Evolutionary conservation across 2,113 vertebrate genomes (phyloP).

Genomic region (Geococcyx californianus): DNA sequence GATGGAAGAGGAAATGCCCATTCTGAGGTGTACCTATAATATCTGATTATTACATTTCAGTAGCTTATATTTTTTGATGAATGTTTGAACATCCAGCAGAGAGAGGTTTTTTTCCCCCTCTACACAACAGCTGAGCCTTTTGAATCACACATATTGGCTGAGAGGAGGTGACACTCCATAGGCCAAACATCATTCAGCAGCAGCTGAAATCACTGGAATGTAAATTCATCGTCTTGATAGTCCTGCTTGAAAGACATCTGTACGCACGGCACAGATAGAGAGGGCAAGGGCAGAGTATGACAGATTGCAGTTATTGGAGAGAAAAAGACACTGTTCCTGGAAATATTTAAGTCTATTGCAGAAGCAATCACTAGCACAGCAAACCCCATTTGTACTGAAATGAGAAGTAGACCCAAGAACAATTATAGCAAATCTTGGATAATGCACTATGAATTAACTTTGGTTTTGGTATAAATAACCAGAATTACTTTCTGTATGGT

Average conservation of each 20-base stretch:
- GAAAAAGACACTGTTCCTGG: not conserved
- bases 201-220: slow-evolving; percentile 5
- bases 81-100: slow-evolving; percentile 4
- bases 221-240: slow-evolving; percentile 11
- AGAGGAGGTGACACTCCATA: slow-evolving; percentile 2
- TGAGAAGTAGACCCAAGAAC: not conserved
- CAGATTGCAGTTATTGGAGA: not conserved
- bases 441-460: not conserved
- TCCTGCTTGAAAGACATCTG: slow-evolving; percentile 40
- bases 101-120: not conserved
- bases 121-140: slow-evolving; percentile 15
- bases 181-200: slow-evolving; percentile 34
- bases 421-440: slow-evolving; percentile 1
- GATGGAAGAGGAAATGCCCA: slow-evolving; percentile 22
- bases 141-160: slow-evolving; percentile 41
- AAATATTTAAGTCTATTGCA: slow-evolving; percentile 10
- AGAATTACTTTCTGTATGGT: not conserved
- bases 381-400: not conserved
- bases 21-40: not conserved
- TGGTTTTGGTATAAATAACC: not conserved
- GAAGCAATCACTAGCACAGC: not conserved
- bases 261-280: slow-evolving; percentile 11
- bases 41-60: slow-evolving; percentile 34
- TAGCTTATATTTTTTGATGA: slow-evolving; percentile 37
- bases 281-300: slow-evolving; percentile 23